These are phyloP conservation scores for Acrobasis consociella DNA, from an alignment of 2,888 invertebrate species.

Conservation along the genomic window DNA sequence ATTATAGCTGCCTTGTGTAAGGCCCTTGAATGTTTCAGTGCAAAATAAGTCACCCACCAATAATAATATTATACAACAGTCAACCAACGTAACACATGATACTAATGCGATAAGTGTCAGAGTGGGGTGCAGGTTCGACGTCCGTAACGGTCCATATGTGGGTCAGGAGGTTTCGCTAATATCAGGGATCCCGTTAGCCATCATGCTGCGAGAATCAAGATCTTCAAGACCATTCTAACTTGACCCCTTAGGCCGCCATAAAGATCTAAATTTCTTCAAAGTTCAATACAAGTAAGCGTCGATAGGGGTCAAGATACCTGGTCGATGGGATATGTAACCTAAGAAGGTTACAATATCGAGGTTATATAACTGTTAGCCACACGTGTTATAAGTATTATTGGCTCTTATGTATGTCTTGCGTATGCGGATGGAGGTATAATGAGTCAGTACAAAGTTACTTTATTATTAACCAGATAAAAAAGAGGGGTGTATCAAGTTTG, in stretches of 20 bases:
- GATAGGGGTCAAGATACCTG: constrained; percentile 39
- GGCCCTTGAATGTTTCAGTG: no score
- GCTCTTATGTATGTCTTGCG: constrained; percentile 3
- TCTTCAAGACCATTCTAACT: constrained; percentile 44
- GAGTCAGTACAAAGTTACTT: neutral
- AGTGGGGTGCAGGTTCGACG: constrained; percentile 63
- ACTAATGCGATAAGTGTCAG: constrained; percentile 40
- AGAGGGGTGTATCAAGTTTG: no score
- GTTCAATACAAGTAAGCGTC: neutral
- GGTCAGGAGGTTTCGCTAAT: constrained; percentile 81
- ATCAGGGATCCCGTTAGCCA: constrained; percentile 69
- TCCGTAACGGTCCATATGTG: constrained; percentile 70
- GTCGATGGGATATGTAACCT: constrained; percentile 45
- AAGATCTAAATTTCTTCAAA: neutral
- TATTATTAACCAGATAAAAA: no score
- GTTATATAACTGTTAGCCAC: constrained; percentile 61
- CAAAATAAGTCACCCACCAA: neutral
- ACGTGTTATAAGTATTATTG: constrained; percentile 38
- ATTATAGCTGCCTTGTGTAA: no score
- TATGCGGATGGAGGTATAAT: neutral
- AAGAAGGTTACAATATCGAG: constrained; percentile 59
- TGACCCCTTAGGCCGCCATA: constrained; percentile 34
- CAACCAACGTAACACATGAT: constrained; percentile 23
- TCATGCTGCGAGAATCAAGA: constrained; percentile 48
- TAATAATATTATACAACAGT: neutral